Conservation (phyloP, 2,113 vertebrate species). For the Psilopogon haemacephalus region DNA sequence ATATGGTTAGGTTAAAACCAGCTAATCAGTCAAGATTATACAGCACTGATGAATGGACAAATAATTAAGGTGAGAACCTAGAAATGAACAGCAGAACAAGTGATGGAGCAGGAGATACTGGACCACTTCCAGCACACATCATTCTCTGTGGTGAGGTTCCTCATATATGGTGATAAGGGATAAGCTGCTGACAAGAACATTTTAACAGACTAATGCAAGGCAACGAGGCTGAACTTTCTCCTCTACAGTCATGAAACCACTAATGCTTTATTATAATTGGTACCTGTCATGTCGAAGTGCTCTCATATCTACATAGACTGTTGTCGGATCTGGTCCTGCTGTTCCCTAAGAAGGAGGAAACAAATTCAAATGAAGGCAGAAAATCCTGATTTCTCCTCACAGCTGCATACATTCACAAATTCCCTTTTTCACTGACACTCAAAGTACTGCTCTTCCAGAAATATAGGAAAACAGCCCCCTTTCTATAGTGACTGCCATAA, state of each 20-base stretch:
- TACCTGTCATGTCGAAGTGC: slow-evolving; percentile 94
- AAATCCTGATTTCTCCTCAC: neutral
- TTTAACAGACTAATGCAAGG: neutral
- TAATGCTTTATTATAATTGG: neutral
- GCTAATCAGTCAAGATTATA: neutral
- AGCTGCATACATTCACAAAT: neutral
- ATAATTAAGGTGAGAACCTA: neutral
- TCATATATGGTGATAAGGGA: neutral
- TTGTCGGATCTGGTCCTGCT: slow-evolving; percentile 94
- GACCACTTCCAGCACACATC: neutral
- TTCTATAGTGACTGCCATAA: neutral
- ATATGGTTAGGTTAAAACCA: neutral
- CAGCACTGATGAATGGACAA: neutral
- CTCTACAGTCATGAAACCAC: neutral
- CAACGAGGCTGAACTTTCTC: neutral
- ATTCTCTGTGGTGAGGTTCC: neutral
- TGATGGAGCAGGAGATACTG: neutral
- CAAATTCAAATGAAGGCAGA: neutral
- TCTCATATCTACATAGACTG: slow-evolving; percentile 95
- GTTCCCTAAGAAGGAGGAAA: slow-evolving; percentile 82
- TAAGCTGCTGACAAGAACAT: neutral
- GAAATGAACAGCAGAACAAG: neutral
- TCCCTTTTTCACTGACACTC: neutral
- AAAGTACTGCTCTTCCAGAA: neutral
- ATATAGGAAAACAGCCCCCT: neutral